Base-by-base conservation (phyloP, 2,888 invertebrate species). In the Rosalia funebris region DNA sequence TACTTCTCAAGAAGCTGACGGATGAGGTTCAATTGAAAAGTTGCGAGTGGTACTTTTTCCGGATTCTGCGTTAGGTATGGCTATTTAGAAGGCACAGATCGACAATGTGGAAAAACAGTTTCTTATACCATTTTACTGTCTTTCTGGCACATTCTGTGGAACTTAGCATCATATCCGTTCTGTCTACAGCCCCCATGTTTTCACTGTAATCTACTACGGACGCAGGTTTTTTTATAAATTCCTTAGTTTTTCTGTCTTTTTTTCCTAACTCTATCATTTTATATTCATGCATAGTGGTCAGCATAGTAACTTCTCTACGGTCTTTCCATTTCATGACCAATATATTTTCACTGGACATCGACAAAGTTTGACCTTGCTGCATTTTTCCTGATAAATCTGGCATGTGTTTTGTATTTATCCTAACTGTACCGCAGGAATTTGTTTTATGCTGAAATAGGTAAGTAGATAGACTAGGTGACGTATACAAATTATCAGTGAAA, bases 81-180 rank as follows among this genome's bases (percentile, higher is more conserved):
- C n/a, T n/a, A n/a, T n/a, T n/a, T n/a, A n/a, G n/a, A n/a, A n/a
- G n/a, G n/a, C n/a, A n/a, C n/a, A 69, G 52, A 34, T 72, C 71
- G 12, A 71, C 12, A 2, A 73, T 59, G 57, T 72, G 71, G 50
- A 75, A 73, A 61, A 75, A 73, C 25, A 73, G 36, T 63, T 76
- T 75, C 44, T 70, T 70, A 42, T 73, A 70, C 68, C 70, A 72
- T 47, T 73, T 72, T 1, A 64, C 15, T 1, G 60, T 52, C 60
- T 68, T 69, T 2, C 71, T 36, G 1, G 63, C 59, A 14, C 52
- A 63, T 52, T 71, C 67, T 4, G 60, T 52, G 9, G 63, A 65
- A 45, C 65, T 65, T 9, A 64, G 53, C 25, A 66, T 19, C 72
- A 72, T 74, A 59, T 75, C 72, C 10, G 62, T 53, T 50, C 57